Conservation (phyloP, 2,888 invertebrate genomes). For the Phania funesta region DNA sequence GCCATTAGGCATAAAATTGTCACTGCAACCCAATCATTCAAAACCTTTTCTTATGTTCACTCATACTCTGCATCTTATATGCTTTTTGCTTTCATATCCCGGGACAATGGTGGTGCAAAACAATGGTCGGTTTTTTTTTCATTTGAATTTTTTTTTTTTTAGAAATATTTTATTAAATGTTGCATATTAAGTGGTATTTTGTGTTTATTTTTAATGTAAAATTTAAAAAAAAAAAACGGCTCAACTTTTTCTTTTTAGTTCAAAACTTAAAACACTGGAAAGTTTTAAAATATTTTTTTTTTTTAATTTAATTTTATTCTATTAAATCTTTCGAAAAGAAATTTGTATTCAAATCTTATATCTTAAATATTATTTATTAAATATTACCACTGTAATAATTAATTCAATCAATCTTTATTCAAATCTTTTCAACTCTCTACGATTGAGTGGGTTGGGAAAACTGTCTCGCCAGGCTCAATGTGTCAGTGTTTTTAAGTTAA, state of each 20-base stretch:
- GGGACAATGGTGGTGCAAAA: constrained; percentile 54
- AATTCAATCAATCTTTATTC: too few species aligned
- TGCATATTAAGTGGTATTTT: constrained; percentile 64
- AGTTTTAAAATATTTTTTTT: constrained; percentile 15
- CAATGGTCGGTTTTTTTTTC: constrained; percentile 28
- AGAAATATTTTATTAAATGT: constrained; percentile 31
- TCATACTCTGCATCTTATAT: constrained; percentile 12
- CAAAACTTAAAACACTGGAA: constrained; percentile 3
- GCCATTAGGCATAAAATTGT: constrained; percentile 68
- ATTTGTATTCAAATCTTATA: too few species aligned
- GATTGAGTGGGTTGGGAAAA: too few species aligned
- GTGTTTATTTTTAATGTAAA: constrained; percentile 33
- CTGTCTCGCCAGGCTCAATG: too few species aligned
- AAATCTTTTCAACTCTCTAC: too few species aligned
- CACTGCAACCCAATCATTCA: constrained; percentile 66
- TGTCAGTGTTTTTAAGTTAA: too few species aligned
- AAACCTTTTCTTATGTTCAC: constrained; percentile 41
- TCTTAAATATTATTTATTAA: too few species aligned
- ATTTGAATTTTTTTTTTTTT: constrained; percentile 29
- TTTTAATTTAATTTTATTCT: not conserved
- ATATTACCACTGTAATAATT: too few species aligned
- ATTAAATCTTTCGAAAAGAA: too few species aligned
- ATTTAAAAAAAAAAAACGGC: not conserved
- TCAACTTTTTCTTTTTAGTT: not conserved
- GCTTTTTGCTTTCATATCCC: not conserved